These are phyloP conservation scores for Okamejei kenojei DNA, from an alignment of 2,797 vertebrate species.

Conservation along the genomic window DNA sequence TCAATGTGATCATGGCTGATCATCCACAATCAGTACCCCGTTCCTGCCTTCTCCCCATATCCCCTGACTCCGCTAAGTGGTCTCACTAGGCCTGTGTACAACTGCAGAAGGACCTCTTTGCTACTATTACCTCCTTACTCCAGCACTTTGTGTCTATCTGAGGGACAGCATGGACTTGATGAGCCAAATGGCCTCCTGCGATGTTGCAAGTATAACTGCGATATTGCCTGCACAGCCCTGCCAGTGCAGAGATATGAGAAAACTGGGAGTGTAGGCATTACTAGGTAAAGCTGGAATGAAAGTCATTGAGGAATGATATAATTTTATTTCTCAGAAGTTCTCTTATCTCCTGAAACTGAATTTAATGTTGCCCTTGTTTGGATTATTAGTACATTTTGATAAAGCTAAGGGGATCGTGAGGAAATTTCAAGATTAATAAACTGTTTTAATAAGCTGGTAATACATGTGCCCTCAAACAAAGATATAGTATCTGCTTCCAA, in stretches of 20 bases:
- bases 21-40: too few species aligned
- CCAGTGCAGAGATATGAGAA: neutral
- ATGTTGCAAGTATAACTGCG: too few species aligned
- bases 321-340: slow-evolving; percentile 22
- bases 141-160: too few species aligned
- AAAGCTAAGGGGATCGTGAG: too few species aligned
- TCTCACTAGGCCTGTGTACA: too few species aligned
- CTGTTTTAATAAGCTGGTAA: neutral
- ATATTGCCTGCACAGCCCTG: neutral
- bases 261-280: neutral
- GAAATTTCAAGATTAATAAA: neutral
- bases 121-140: too few species aligned
- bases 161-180: too few species aligned
- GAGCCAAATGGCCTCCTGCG: too few species aligned
- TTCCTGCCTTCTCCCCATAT: too few species aligned
- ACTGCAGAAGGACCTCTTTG: too few species aligned
- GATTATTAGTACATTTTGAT: neutral
- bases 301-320: neutral
- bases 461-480: neutral
- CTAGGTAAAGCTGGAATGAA: neutral
- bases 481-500: neutral
- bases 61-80: too few species aligned
- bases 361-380: neutral
- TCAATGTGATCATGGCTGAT: too few species aligned
- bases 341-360: slow-evolving; percentile 25